phyloP scores from a whole-genome alignment of 2,888 invertebrate genomes.

The Pristionchus entomophagus region DNA sequence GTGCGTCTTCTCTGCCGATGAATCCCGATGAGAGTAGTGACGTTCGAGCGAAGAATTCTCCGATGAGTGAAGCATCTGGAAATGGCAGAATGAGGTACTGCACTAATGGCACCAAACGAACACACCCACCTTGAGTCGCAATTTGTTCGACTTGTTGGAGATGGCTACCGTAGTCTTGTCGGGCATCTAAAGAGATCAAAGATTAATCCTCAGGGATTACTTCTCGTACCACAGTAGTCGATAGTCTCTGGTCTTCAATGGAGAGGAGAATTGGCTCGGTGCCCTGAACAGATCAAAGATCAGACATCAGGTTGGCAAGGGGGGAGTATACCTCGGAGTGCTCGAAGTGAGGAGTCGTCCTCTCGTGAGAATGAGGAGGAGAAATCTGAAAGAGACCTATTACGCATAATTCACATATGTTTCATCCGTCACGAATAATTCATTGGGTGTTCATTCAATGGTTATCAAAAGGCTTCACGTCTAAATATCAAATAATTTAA shows the following conservation, averaged over 20 bases:
- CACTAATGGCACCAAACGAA: not conserved
- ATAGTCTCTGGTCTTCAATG: not conserved
- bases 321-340: not conserved
- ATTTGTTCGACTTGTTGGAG: constrained; percentile 19
- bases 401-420: not conserved
- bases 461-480: too few species aligned
- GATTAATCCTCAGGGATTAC: not conserved
- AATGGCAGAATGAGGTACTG: not conserved
- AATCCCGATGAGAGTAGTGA: constrained; percentile 11
- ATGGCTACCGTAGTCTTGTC: not conserved
- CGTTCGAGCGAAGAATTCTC: not conserved
- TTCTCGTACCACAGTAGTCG: not conserved
- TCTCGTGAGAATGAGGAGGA: constrained; percentile 3
- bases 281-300: constrained; percentile 3
- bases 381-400: not conserved
- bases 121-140: constrained; percentile 31
- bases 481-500: too few species aligned
- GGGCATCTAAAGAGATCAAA: not conserved
- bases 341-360: not conserved
- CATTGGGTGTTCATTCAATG: not conserved
- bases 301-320: not conserved
- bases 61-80: constrained; percentile 11
- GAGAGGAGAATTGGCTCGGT: not conserved
- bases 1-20: constrained; percentile 17
- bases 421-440: not conserved